A percentile compares a stretch with the other conserved stretches of the same genome.
Conservation (phyloP, 1,140 invertebrate genomes). For the Melitaea cinxia region DNA sequence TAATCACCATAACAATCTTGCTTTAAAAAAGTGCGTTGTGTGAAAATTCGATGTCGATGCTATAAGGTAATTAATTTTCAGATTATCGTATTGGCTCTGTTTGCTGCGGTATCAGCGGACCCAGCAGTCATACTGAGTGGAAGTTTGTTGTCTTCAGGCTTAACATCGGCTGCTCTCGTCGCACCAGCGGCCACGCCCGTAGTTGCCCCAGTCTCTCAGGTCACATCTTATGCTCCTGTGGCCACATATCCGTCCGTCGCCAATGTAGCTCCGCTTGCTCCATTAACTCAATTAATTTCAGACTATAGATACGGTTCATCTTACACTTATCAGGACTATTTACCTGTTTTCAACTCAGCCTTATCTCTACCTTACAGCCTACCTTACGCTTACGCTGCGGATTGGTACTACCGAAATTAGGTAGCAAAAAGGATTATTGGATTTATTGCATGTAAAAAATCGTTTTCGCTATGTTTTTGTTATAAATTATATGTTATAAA, state of each 20-base stretch:
- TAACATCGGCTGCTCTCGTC: conserved; percentile 26
- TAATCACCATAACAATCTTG: too few relatives aligned
- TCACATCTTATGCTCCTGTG: conserved; percentile 28
- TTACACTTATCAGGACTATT: conserved; percentile 41
- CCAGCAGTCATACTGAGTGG: conserved; percentile 2
- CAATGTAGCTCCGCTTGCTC: conserved; percentile 24
- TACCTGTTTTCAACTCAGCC: conserved; percentile 38
- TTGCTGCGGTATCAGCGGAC: conserved; percentile 9
- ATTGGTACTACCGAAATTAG: conserved; percentile 45
- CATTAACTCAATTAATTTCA: conserved; percentile 20
- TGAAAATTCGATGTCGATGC: too few relatives aligned
- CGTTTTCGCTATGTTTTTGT: not conserved
- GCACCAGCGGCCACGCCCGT: conserved; percentile 26
- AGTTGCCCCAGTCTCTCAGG: conserved; percentile 1
- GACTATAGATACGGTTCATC: conserved; percentile 47
- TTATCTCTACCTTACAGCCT: conserved; percentile 39
- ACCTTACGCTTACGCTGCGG: conserved; percentile 46
- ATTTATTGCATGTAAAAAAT: not conserved
- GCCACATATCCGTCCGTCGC: conserved; percentile 23
- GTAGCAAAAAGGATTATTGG: not conserved
- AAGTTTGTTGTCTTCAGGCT: conserved; percentile 19
- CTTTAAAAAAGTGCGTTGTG: too few relatives aligned
- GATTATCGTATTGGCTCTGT: conserved; percentile 12
- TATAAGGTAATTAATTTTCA: too few relatives aligned
- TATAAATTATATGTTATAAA: not conserved